Conservation (phyloP, 2,797 vertebrate genomes). For the Tokudaia tokunoshimensis region DNA sequence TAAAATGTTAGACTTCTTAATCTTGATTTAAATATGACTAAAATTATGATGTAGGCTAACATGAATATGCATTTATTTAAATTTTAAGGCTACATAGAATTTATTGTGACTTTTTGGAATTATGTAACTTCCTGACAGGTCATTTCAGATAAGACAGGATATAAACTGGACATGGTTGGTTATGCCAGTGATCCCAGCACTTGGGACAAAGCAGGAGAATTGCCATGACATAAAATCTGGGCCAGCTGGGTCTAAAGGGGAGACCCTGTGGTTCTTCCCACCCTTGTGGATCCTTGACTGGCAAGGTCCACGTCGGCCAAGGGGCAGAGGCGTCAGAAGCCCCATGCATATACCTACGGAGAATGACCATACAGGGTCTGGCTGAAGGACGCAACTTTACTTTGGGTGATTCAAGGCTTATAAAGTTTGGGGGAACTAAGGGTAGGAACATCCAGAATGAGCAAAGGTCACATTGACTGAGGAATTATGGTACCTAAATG, state of each 20-base stretch:
- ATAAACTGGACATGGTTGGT: neutral
- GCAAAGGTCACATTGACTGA: neutral
- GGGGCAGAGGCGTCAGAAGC: neutral
- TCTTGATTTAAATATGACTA: constrained; percentile 38
- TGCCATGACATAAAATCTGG: neutral
- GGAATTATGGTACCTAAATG: neutral
- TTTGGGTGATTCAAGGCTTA: neutral
- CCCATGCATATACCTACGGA: neutral
- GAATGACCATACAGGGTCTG: neutral
- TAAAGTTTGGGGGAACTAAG: neutral
- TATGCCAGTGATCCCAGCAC: neutral
- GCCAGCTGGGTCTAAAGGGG: neutral
- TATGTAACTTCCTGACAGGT: neutral
- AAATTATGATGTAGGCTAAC: constrained; percentile 9
- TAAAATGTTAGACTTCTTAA: constrained; percentile 59
- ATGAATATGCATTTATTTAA: constrained; percentile 57
- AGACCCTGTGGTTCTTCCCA: neutral
- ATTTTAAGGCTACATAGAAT: constrained; percentile 33
- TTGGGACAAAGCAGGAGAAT: neutral
- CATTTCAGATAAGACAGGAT: constrained; percentile 32
- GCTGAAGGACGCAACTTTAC: neutral
- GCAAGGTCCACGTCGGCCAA: neutral
- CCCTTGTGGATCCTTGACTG: neutral
- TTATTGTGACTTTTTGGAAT: neutral
- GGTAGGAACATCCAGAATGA: neutral